phyloP scores from a whole-genome alignment of 2,113 vertebrate genomes.

The Lampris megalopsis region DNA sequence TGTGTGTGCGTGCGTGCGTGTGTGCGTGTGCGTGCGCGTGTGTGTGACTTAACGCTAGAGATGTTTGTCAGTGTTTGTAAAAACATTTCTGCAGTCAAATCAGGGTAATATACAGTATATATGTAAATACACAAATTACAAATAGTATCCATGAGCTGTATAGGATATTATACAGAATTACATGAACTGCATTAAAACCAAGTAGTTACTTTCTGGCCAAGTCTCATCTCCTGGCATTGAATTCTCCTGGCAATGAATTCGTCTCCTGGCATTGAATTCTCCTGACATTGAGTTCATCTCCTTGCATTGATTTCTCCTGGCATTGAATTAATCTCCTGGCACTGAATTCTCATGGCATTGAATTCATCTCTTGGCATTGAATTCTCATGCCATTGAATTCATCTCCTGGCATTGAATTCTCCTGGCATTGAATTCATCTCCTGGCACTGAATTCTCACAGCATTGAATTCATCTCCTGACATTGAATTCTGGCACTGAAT shows the following conservation, averaged over 20 bases:
- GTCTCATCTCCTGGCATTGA: slow-evolving; percentile 28
- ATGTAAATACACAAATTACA: slow-evolving; percentile 67
- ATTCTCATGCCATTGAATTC: no score
- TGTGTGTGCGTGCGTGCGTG: slow-evolving; percentile 17
- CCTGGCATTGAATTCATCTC: no score
- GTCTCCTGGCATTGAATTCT: background rate
- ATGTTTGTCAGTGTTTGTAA: slow-evolving; percentile 65
- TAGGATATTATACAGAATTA: slow-evolving; percentile 50
- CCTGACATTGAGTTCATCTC: background rate
- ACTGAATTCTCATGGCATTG: background rate
- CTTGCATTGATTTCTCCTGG: background rate
- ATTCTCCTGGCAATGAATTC: no score
- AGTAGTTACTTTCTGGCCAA: slow-evolving; percentile 47
- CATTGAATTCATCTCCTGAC: no score
- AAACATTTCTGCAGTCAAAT: slow-evolving; percentile 72
- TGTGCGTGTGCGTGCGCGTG: slow-evolving; percentile 1
- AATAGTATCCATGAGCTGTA: slow-evolving; percentile 23
- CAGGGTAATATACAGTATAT: slow-evolving; percentile 76
- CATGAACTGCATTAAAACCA: slow-evolving; percentile 22
- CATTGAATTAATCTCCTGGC: background rate
- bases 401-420: no score
- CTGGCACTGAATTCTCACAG: no score
- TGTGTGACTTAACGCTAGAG: background rate
- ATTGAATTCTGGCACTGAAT: no score
- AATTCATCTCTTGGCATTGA: no score